Conservation (phyloP, 2,888 invertebrate genomes). For the Rotaria sp. region DNA sequence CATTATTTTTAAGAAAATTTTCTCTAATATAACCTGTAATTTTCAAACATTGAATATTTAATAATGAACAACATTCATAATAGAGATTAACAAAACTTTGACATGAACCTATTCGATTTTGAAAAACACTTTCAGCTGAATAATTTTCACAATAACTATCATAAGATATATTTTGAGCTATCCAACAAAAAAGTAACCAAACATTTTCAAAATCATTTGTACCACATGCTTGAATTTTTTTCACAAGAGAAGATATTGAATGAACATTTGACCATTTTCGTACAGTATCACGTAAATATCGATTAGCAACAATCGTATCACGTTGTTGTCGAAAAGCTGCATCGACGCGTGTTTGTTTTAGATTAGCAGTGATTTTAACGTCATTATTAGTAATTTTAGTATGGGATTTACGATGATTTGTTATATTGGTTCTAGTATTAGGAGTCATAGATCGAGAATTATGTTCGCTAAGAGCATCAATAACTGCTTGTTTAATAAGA, state of each 20-base stretch:
- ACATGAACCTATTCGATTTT: not conserved
- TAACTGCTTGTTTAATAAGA: no score
- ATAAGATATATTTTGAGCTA: not conserved
- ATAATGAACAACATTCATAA: not conserved
- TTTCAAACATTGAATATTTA: not conserved
- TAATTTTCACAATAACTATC: not conserved
- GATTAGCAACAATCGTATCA: not conserved
- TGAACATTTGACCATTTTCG: not conserved
- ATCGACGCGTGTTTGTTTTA: not conserved
- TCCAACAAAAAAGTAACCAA: not conserved
- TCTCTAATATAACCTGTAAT: not conserved
- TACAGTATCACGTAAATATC: not conserved
- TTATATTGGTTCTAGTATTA: no score
- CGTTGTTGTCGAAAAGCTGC: not conserved
- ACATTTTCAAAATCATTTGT: not conserved
- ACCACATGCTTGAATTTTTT: not conserved
- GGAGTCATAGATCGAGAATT: no score
- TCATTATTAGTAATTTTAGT: not conserved
- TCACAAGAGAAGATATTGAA: not conserved
- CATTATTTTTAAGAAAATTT: not conserved
- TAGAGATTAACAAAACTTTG: not conserved
- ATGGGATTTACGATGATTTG: no score
- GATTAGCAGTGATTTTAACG: not conserved
- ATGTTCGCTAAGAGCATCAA: no score
- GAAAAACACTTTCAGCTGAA: not conserved